Base-by-base conservation (phyloP, 2,797 vertebrate genomes). In the Melopsittacus undulatus region DNA sequence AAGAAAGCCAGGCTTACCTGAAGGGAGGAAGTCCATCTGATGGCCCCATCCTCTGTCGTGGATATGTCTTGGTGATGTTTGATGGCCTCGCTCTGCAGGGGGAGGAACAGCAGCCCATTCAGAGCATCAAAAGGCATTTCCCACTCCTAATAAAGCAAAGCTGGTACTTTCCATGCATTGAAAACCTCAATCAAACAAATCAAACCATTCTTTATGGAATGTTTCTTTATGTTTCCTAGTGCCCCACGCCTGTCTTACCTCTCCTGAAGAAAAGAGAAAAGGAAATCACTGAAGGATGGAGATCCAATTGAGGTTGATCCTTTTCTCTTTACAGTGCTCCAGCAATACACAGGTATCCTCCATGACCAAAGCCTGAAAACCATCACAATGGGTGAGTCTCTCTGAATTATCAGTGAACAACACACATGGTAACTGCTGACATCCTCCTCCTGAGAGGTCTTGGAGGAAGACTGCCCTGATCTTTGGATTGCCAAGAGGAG, bases 321-420 rank as follows among this genome's bases (percentile, higher is more conserved):
- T 38, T 62, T 48, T 21, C 43, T 66, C 46, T 78, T 67, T 72
- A 21, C 11, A 21, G 6, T 14, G 19, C 26, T 29, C 2, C 22
- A 7, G 76, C 36, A 76, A 34, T 34, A 36, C 22, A 17, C 15
- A 54, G 36, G 14, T 27, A 7, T 45, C 29, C 7, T 19, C 46
- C 26, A 1, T 18, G 46, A 17, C 10, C 38, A 38, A 74, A 40
- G 16, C n/a, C 54, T 18, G 40, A 45, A 68, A 61, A 12, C 24
- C 30, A 15, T 7, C 24, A 12, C 38, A 5, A 1, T 0, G n/a
- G 22, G 14, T 20, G 18, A 73, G 45, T 11, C 9, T 27, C 43
- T 56, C 51, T 40, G n/a, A 45, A 17, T 24, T 52, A 40, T 24
- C 0, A 0, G 27, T 11, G 62, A 29, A 10, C 29, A 24, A 0